Evolutionary conservation across 2,113 vertebrate genomes (phyloP).

Genomic region (Tachysurus vachellii): DNA sequence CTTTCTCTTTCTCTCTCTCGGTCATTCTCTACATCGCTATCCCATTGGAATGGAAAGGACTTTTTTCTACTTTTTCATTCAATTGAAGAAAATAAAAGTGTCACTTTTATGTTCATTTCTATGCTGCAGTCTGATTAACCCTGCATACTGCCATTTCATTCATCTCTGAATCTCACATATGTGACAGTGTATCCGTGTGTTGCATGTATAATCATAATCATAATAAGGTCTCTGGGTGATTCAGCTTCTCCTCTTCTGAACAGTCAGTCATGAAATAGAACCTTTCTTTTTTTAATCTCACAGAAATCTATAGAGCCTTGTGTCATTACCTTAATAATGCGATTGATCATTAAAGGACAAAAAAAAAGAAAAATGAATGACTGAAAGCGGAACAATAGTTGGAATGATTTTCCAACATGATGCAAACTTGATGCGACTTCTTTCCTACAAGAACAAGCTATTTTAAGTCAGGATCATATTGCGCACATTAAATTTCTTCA

Average conservation of each 20-base stretch:
- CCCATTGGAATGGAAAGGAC: not conserved
- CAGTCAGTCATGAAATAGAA: not conserved
- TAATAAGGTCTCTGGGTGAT: not conserved
- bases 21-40: not conserved
- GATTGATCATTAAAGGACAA: not conserved
- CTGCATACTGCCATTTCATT: not conserved
- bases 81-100: conserved; percentile 32
- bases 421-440: not conserved
- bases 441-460: not conserved
- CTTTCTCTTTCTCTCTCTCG: not conserved
- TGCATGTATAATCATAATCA: not conserved
- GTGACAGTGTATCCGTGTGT: not conserved
- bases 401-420: not conserved
- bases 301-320: not conserved
- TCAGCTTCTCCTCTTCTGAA: not conserved
- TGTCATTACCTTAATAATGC: not conserved
- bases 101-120: conserved; percentile 19
- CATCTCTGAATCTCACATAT: not conserved
- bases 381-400: not conserved
- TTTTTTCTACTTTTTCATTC: not conserved
- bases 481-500: not conserved
- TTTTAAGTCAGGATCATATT: not conserved
- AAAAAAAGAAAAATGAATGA: not conserved
- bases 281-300: not conserved
- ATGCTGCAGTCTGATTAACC: not conserved